Base-by-base conservation (phyloP, 2,888 invertebrate genomes). In the Gasteruption jaculator region DNA sequence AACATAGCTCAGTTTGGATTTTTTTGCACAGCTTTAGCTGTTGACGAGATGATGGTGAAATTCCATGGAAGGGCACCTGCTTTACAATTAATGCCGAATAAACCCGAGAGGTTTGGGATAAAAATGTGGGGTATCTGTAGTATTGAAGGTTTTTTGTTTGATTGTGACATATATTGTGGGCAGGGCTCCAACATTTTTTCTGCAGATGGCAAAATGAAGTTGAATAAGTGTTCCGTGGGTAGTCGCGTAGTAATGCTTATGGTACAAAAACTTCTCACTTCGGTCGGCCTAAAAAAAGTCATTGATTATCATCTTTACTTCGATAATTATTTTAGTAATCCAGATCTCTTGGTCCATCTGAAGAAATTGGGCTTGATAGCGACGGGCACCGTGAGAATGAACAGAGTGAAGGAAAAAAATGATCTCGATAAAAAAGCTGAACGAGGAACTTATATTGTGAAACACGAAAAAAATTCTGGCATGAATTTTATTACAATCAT, bases 281-380 rank as follows among this genome's bases (percentile, higher is more conserved):
- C 32, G 18, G 10, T 5, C 4, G 18, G 14, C 18, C 14, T 18
- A 5, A 31, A 8, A 12, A 31, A 5, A 12, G 14, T 31, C 14
- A 5, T 16, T 31, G 32, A 31, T 12, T 31, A 31, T 31, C 32
- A 31, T 10, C n/a, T 16, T 31, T 31, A n/a, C n/a, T n/a, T n/a
- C n/a, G n/a, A n/a, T n/a, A n/a, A n/a, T n/a, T n/a, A n/a, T n/a
- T n/a, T n/a, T 31, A 16, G 32, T 5, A 31, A 10, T 16, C 32
- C 32, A 31, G 32, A 31, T 31, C 18, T 31, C n/a, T 16, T 31
- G 10, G 32, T 31, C 18, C 32, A 31, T 31, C 32, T 31, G 5
- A 31, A 31, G 5, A 5, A 15, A 18, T 16, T 31, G 14, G 32
- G 32, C 10, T 31, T 12, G 10, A 5, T 31, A 7, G 32, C 32